phyloP scores from a whole-genome alignment of 2,888 invertebrate species.

The Drosophila buzzatii region DNA sequence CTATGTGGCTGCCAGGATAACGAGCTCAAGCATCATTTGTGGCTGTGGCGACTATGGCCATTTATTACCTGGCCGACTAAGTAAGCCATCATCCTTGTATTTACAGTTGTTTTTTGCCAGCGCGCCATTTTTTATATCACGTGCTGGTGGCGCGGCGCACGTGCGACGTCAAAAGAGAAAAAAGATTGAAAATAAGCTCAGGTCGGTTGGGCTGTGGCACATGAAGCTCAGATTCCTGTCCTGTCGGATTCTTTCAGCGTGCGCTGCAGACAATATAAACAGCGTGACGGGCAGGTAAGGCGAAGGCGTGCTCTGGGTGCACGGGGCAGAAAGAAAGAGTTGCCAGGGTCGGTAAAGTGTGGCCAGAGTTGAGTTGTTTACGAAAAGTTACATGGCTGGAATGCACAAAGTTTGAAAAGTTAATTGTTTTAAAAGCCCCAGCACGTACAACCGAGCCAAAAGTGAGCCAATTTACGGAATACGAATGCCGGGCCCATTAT shows the following conservation, averaged over 20 bases:
- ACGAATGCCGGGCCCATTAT: constrained; percentile 14
- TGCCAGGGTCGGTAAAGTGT: constrained; percentile 24
- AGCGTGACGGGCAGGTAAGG: constrained; percentile 44
- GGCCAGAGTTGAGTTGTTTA: constrained; percentile 38
- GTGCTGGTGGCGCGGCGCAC: constrained; percentile 45
- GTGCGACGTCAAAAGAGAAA: constrained; percentile 49
- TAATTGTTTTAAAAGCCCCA: constrained; percentile 74
- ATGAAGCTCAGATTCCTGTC: constrained; percentile 65
- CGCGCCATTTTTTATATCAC: constrained; percentile 57
- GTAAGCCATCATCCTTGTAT: constrained; percentile 77
- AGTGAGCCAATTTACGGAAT: constrained; percentile 34
- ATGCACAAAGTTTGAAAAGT: constrained; percentile 59
- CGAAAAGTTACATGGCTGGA: constrained; percentile 37
- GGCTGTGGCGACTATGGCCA: constrained; percentile 59
- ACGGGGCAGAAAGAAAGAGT: constrained; percentile 21
- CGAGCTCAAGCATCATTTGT: constrained; percentile 59
- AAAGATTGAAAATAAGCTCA: constrained; percentile 63
- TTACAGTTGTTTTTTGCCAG: constrained; percentile 71
- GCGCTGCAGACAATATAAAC: constrained; percentile 60
- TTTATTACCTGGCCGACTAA: constrained; percentile 74
- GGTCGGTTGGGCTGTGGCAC: constrained; percentile 46
- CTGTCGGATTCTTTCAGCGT: constrained; percentile 60
- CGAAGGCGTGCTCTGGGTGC: background rate
- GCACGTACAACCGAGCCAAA: constrained; percentile 50
- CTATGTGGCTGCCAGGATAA: constrained; percentile 42